Percentiles rank a stretch among this genome's conserved stretches.
phyloP scores from a whole-genome alignment of 2,888 invertebrate species.

The Cactoblastis cactorum region DNA sequence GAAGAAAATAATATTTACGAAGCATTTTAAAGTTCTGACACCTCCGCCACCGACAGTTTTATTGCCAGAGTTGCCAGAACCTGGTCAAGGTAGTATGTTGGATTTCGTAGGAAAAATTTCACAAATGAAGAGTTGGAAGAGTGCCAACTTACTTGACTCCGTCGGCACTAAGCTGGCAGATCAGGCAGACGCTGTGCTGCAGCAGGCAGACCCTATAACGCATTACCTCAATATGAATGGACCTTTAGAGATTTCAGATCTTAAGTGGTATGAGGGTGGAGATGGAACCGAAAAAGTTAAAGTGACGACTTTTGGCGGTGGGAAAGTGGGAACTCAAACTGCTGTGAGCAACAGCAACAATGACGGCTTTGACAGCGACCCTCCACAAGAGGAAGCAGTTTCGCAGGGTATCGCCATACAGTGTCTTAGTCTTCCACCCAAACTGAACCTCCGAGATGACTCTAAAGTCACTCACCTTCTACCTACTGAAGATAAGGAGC shows the following conservation, averaged over 20 bases:
- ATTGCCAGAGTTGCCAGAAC: constrained; percentile 57
- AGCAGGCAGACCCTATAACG: constrained; percentile 56
- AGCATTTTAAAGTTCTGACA: constrained; percentile 61
- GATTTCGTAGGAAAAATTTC: constrained; percentile 69
- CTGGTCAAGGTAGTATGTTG: constrained; percentile 57
- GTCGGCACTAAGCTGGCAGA: constrained; percentile 64
- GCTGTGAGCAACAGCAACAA: constrained; percentile 59
- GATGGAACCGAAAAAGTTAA: constrained; percentile 65
- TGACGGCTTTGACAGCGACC: constrained; percentile 74
- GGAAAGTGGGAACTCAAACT: constrained; percentile 60
- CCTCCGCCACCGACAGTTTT: constrained; percentile 56
- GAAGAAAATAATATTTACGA: constrained; percentile 60
- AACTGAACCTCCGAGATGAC: constrained; percentile 66
- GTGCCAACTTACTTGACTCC: constrained; percentile 53
- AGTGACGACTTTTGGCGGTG: constrained; percentile 50
- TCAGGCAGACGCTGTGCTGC: constrained; percentile 60
- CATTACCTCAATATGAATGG: constrained; percentile 69
- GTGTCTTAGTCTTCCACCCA: constrained; percentile 76
- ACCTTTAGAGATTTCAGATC: constrained; percentile 67
- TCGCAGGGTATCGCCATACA: constrained; percentile 77
- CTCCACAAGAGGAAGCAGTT: constrained; percentile 59
- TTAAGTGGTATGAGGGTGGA: constrained; percentile 69
- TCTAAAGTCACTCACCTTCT: constrained; percentile 81
- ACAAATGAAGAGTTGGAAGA: constrained; percentile 69
- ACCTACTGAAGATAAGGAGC: constrained; percentile 84